Conservation (phyloP, 2,888 invertebrate genomes). For the Drosophila nr. perissopoda region DNA sequence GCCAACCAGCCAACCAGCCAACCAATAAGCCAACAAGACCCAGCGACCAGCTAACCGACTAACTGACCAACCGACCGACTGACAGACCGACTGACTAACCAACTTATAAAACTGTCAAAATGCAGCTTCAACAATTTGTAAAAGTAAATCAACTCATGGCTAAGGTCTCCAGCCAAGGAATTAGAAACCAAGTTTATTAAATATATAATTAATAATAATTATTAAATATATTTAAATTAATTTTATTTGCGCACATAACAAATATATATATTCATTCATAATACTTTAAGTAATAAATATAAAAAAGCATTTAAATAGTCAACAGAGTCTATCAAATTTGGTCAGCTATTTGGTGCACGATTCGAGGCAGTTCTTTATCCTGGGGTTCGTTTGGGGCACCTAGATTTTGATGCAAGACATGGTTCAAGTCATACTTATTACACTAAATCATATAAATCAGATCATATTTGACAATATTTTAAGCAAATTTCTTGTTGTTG, state of each 20-base stretch:
- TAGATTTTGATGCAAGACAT: background rate
- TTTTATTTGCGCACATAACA: rapidly evolving
- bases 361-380: background rate
- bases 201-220: background rate
- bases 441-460: no score
- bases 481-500: background rate
- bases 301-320: background rate
- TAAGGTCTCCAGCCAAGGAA: background rate
- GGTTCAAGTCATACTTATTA: background rate
- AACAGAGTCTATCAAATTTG: background rate
- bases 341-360: background rate
- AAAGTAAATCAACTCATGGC: background rate
- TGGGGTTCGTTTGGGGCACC: background rate
- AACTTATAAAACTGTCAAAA: slow-evolving; percentile 10
- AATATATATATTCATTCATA: background rate
- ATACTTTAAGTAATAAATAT: background rate
- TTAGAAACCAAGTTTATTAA: background rate
- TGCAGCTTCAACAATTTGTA: background rate
- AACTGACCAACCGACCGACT: slow-evolving; percentile 26
- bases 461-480: background rate
- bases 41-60: slow-evolving; percentile 42
- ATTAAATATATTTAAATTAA: background rate
- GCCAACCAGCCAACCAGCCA: slow-evolving; percentile 1
- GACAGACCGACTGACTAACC: slow-evolving; percentile 35
- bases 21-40: slow-evolving; percentile 15